Evolutionary conservation across 1,140 invertebrate species (phyloP).

Genomic region (Bombus confusus): DNA sequence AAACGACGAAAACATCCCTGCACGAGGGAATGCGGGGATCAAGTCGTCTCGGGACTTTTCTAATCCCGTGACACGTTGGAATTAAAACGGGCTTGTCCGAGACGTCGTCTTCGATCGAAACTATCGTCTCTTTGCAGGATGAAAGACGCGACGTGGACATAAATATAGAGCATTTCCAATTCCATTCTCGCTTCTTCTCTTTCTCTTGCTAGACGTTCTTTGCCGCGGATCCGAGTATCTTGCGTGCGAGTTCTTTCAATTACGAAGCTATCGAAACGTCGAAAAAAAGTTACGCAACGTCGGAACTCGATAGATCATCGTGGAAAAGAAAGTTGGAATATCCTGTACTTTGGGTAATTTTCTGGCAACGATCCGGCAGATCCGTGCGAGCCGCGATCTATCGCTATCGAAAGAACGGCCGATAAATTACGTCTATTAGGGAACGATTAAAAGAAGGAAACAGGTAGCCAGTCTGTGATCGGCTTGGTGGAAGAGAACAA

Average conservation of each 20-base stretch:
- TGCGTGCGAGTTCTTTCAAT: background rate
- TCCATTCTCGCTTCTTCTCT: too few species aligned
- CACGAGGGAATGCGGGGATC: background rate
- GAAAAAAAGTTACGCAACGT: too few species aligned
- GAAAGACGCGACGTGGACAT: background rate
- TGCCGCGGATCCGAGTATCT: rapidly evolving
- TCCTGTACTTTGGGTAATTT: background rate
- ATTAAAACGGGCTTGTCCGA: conserved; percentile 15
- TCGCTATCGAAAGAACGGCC: too few species aligned
- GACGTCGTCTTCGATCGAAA: background rate
- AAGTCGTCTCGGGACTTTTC: conserved; percentile 18
- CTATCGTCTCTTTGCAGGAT: background rate
- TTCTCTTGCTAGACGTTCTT: background rate
- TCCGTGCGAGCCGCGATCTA: background rate
- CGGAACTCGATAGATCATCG: too few species aligned
- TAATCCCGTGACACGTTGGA: conserved; percentile 21
- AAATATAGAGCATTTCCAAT: background rate
- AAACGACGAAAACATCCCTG: background rate
- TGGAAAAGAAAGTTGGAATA: background rate
- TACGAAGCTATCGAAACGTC: too few species aligned
- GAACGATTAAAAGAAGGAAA: conserved; percentile 15
- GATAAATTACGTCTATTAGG: conserved; percentile 21
- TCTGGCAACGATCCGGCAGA: background rate
- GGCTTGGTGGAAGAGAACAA: conserved; percentile 47
- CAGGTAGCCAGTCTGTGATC: conserved; percentile 4